Conservation (phyloP, 2,797 vertebrate genomes). For the Nyctalus aviator region DNA sequence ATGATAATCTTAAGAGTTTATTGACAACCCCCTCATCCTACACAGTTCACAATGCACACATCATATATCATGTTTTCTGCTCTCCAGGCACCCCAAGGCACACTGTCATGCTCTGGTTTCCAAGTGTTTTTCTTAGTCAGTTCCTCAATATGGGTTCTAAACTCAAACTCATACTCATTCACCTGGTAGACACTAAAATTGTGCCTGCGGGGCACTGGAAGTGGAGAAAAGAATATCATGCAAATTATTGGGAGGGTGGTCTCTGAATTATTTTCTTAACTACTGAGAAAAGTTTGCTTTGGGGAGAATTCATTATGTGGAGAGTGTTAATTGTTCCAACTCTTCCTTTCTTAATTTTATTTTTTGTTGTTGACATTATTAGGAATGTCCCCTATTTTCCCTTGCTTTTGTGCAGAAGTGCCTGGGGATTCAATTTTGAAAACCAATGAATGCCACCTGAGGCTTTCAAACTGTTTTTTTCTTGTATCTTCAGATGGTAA, state of each 20-base stretch:
- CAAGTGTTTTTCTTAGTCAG: not conserved
- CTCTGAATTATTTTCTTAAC: slow-evolving; percentile 30
- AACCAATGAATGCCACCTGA: not conserved
- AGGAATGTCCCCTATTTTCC: not conserved
- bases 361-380: not conserved
- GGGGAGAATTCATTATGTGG: not conserved
- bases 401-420: not conserved
- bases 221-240: not conserved
- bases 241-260: not conserved
- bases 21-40: not conserved
- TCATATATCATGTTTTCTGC: fast-evolving
- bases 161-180: not conserved
- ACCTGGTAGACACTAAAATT: not conserved
- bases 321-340: not conserved
- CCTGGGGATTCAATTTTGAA: not conserved
- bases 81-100: not conserved
- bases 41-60: not conserved
- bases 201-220: not conserved
- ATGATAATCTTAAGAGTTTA: not conserved
- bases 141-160: not conserved
- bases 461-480: not conserved
- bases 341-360: not conserved
- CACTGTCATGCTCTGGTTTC: fast-evolving
- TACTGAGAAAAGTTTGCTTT: not conserved
- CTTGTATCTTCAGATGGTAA: not conserved